phyloP scores from a whole-genome alignment of 2,888 invertebrate species.

The Mythimna ferrago region DNA sequence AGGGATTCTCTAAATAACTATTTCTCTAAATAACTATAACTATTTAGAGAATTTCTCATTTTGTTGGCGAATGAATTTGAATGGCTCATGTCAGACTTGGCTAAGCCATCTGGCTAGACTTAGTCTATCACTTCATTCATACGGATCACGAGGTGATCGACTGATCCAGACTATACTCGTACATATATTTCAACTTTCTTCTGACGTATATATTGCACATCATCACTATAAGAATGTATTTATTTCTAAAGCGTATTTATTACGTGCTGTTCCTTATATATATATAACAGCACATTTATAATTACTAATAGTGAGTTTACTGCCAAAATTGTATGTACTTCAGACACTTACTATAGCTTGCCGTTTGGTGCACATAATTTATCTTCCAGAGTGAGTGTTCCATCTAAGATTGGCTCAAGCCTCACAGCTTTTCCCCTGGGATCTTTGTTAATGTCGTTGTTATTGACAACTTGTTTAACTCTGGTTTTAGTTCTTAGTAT shows the following conservation, averaged over 20 bases:
- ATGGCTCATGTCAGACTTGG: slow-evolving; percentile 6
- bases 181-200: background rate
- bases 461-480: background rate
- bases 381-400: background rate
- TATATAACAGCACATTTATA: slow-evolving; percentile 11
- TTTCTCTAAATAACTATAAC: slow-evolving; percentile 10
- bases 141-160: background rate
- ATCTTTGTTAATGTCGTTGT: background rate
- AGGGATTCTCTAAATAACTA: slow-evolving; percentile 6
- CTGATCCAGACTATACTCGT: slow-evolving; percentile 1
- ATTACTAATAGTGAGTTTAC: slow-evolving; percentile 13
- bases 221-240: slow-evolving; percentile 17
- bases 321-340: slow-evolving; percentile 27
- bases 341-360: background rate
- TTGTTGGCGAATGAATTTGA: slow-evolving; percentile 10
- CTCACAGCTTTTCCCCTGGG: background rate
- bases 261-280: slow-evolving; percentile 20
- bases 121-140: slow-evolving; percentile 6
- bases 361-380: slow-evolving; percentile 1
- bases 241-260: slow-evolving; percentile 24
- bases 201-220: slow-evolving; percentile 9
- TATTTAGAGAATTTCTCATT: slow-evolving; percentile 22
- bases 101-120: slow-evolving; percentile 10
- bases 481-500: background rate
- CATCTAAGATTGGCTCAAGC: background rate